A percentile compares a stretch with the other conserved stretches of the same genome.
Evolutionary conservation across 2,797 vertebrate genomes (phyloP).

Genomic region (Helostoma temminkii): DNA sequence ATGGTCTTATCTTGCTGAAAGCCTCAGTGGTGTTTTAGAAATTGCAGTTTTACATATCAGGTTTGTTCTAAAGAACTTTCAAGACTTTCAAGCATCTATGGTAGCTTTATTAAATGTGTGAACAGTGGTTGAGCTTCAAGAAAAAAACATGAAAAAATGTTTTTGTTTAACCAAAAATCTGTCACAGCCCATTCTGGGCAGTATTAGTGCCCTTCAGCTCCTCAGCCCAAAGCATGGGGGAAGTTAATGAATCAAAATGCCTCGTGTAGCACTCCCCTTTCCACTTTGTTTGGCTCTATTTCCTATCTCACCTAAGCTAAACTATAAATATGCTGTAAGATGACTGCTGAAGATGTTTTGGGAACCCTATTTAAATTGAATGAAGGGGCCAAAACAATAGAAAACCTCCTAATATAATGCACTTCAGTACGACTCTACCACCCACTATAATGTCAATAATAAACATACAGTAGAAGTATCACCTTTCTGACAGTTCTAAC

Average conservation of each 20-base stretch:
- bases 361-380: too few species aligned
- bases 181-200: too few species aligned
- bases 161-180: too few species aligned
- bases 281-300: background rate
- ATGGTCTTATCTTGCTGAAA: conserved; percentile 35
- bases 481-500: too few species aligned
- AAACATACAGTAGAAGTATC: too few species aligned
- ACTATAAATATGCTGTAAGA: conserved; percentile 18
- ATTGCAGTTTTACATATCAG: background rate
- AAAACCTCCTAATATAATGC: too few species aligned
- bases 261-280: conserved; percentile 3
- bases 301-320: conserved; percentile 4
- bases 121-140: too few species aligned
- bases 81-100: too few species aligned
- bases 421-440: too few species aligned
- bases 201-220: background rate
- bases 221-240: conserved; percentile 2
- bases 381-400: too few species aligned
- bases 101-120: background rate
- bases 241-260: conserved; percentile 4
- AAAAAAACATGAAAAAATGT: too few species aligned
- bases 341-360: conserved; percentile 42
- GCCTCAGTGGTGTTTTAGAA: background rate
- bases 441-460: too few species aligned
- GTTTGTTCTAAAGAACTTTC: background rate